Evolutionary conservation across 2,797 vertebrate genomes (phyloP).

Genomic region (Myotis findleyi): DNA sequence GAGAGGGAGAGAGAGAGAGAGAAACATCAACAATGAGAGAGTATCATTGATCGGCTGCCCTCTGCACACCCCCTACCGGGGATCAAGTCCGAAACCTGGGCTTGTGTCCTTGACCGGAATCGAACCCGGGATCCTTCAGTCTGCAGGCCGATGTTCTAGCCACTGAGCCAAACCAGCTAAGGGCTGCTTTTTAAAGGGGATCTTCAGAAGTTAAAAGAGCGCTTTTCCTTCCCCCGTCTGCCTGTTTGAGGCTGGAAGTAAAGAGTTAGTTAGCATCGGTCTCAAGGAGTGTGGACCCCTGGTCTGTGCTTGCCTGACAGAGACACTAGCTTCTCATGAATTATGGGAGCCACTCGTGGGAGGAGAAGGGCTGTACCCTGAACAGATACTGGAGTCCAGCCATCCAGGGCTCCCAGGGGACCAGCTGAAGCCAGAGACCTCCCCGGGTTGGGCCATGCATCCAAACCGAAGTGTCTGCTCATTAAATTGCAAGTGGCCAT

Average conservation of each 20-base stretch:
- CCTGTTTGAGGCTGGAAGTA: background rate
- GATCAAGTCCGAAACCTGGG: too few relatives aligned
- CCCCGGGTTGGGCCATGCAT: conserved; percentile 30
- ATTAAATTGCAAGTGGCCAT: conserved; percentile 65
- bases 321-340: conserved; percentile 36
- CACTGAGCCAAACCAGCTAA: too few relatives aligned
- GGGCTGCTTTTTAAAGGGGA: background rate
- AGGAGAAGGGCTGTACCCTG: background rate
- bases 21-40: too few relatives aligned
- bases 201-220: background rate
- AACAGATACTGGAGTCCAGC: conserved; percentile 24
- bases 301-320: background rate
- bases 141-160: too few relatives aligned
- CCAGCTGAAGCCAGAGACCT: conserved; percentile 54
- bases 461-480: conserved; percentile 59
- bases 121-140: too few relatives aligned
- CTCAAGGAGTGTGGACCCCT: background rate
- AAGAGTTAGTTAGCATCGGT: background rate
- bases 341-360: conserved; percentile 22
- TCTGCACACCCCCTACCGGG: too few relatives aligned
- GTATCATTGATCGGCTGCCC: too few relatives aligned
- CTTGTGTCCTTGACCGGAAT: too few relatives aligned
- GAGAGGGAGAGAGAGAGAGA: too few relatives aligned
- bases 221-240: background rate
- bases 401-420: conserved; percentile 12